Evolutionary conservation across 2,113 vertebrate genomes (phyloP).

Genomic region (Phocoena phocoena): DNA sequence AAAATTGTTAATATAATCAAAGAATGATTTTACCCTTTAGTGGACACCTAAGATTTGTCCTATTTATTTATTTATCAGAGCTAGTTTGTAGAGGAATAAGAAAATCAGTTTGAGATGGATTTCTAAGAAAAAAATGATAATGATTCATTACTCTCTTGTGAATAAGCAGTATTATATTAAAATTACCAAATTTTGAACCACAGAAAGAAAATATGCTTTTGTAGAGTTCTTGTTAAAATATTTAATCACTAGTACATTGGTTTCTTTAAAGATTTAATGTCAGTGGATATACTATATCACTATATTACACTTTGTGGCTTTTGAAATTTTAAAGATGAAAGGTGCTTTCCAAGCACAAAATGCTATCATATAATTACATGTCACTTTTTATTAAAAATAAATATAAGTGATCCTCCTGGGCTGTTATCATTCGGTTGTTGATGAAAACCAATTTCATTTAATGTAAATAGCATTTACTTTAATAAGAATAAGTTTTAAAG

Average conservation of each 20-base stretch:
- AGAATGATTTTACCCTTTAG: not conserved
- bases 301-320: not conserved
- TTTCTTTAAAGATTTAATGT: slow-evolving; percentile 28
- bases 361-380: not conserved
- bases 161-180: not conserved
- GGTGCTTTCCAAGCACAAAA: not conserved
- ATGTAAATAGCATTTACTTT: not conserved
- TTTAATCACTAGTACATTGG: not conserved
- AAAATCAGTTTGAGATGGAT: not conserved
- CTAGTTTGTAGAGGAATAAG: not conserved
- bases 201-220: not conserved
- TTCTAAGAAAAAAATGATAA: not conserved
- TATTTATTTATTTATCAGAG: not conserved
- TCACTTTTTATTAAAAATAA: slow-evolving; percentile 32
- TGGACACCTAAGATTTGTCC: not conserved
- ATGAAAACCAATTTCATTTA: not conserved
- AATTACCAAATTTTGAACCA: not conserved
- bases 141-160: not conserved
- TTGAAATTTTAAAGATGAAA: slow-evolving; percentile 7
- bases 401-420: not conserved
- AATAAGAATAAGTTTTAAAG: not conserved
- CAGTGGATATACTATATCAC: not conserved
- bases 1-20: not conserved
- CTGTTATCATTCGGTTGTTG: not conserved
- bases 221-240: not conserved